Percentiles rank a stretch among this genome's conserved stretches.
Conservation (phyloP, 2,113 vertebrate species). For the Noturus placidus region DNA sequence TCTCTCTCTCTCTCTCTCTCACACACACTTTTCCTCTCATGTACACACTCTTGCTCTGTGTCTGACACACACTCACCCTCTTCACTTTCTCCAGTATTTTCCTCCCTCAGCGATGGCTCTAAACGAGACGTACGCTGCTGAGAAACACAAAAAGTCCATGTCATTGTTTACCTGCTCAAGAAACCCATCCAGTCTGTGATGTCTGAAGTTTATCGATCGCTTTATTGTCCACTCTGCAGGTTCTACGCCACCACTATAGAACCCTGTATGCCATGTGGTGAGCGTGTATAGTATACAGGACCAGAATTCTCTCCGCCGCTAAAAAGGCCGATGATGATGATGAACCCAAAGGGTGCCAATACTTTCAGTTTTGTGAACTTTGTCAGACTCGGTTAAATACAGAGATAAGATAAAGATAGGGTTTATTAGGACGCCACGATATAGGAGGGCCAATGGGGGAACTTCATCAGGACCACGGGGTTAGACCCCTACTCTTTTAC, state of each 20-base stretch:
- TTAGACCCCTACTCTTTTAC: no score
- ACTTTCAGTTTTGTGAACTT: not conserved
- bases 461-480: no score
- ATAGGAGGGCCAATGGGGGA: no score
- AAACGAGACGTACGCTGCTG: not conserved
- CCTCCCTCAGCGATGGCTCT: not conserved
- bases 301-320: no score
- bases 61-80: not conserved
- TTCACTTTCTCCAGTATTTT: constrained; percentile 8
- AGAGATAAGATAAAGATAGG: no score
- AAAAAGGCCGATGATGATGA: not conserved
- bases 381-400: not conserved
- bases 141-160: not conserved
- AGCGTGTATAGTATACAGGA: no score
- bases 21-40: not conserved
- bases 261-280: not conserved
- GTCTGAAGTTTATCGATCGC: not conserved
- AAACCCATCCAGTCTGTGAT: not conserved
- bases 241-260: not conserved
- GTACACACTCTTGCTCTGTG: constrained; percentile 8
- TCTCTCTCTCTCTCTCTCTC: not conserved
- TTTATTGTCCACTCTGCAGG: not conserved
- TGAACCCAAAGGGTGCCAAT: not conserved
- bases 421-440: no score
- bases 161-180: not conserved